phyloP scores from a whole-genome alignment of 53 echinoderm and acorn worm species.

The Echinometra lucunter region DNA sequence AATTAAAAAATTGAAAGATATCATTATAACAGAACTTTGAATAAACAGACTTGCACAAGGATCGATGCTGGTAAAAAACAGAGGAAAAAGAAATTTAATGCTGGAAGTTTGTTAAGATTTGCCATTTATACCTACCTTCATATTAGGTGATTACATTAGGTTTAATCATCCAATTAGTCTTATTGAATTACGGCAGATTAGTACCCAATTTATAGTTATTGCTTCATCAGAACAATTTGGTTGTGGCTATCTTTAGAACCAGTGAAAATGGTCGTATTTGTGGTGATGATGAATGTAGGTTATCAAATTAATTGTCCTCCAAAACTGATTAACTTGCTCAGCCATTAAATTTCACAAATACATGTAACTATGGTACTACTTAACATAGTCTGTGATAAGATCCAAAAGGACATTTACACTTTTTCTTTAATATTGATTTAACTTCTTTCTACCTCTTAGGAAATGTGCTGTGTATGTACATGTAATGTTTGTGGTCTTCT shows the following conservation, averaged over 20 bases:
- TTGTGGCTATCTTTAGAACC: neutral
- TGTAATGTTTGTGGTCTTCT: too few relatives aligned
- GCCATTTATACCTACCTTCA: neutral
- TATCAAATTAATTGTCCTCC: constrained; percentile 49
- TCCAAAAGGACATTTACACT: too few relatives aligned
- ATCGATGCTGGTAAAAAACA: neutral
- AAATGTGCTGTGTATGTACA: too few relatives aligned
- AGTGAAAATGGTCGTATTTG: neutral
- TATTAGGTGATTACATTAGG: neutral
- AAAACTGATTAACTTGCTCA: neutral
- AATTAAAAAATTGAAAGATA: neutral
- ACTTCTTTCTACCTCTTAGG: too few relatives aligned
- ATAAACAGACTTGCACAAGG: neutral
- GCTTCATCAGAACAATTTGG: neutral
- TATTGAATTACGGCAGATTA: constrained; percentile 25
- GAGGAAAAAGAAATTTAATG: neutral
- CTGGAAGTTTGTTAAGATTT: neutral
- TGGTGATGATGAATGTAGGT: neutral
- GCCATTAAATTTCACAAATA: neutral
- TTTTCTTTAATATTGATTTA: too few relatives aligned
- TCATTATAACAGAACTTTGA: neutral
- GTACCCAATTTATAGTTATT: constrained; percentile 11
- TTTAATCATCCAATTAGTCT: constrained; percentile 7
- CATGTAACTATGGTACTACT: too few relatives aligned
- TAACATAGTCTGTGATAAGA: too few relatives aligned